Evolutionary conservation across 2,797 vertebrate genomes (phyloP).

Genomic region (Gephyroberyx darwinii): DNA sequence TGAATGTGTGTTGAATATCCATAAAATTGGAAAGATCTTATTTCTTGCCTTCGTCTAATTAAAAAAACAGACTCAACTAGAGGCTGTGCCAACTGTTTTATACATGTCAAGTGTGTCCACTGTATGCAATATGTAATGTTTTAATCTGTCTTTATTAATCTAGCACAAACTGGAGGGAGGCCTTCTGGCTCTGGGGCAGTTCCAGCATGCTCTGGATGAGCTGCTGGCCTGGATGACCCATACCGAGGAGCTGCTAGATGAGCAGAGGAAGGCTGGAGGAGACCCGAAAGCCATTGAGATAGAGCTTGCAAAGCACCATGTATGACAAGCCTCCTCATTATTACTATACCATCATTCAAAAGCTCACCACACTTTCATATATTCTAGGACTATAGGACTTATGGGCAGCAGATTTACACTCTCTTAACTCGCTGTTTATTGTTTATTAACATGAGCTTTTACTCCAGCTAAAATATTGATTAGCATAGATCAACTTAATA

Average conservation of each 20-base stretch:
- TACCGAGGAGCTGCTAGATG: constrained; percentile 92
- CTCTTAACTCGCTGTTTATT: neutral
- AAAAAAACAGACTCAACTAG: neutral
- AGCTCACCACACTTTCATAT: neutral
- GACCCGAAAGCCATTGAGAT: constrained; percentile 99
- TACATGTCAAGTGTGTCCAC: neutral
- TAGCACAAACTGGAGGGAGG: constrained; percentile 98
- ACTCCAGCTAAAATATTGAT: neutral
- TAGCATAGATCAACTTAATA: neutral
- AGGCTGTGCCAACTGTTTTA: neutral
- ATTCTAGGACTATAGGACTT: neutral
- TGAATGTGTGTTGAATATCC: neutral
- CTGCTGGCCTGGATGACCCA: constrained; percentile 94
- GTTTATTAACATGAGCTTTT: neutral
- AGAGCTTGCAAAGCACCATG: constrained; percentile 97
- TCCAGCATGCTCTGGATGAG: constrained; percentile 97
- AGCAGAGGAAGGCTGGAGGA: constrained; percentile 92
- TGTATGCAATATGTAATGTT: constrained; percentile 43
- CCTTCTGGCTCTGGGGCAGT: constrained; percentile 95
- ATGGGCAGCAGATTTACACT: neutral
- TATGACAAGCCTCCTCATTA: constrained; percentile 71
- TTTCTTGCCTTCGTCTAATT: neutral
- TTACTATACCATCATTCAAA: too few relatives aligned
- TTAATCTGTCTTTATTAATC: constrained; percentile 62
- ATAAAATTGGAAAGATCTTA: too few relatives aligned